These are phyloP conservation scores for Elachura formosa DNA, from an alignment of 2,113 vertebrate species.

Conservation along the genomic window DNA sequence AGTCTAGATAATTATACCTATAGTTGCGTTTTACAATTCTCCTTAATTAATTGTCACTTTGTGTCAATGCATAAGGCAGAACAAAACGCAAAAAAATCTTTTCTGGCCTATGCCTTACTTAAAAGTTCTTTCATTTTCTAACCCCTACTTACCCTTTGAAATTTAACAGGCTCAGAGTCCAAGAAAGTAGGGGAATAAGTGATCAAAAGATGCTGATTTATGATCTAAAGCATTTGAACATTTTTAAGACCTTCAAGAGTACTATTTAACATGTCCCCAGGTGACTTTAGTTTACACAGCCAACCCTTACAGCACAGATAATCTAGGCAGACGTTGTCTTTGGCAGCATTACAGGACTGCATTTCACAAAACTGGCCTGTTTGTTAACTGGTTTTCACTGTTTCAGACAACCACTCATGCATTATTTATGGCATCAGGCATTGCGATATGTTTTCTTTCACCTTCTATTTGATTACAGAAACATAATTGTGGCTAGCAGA, in stretches of 20 bases:
- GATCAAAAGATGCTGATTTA: conserved; percentile 54
- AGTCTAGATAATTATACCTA: not conserved
- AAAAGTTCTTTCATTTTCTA: not conserved
- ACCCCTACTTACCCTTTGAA: not conserved
- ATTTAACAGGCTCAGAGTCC: not conserved
- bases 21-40: not conserved
- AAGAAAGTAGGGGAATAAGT: not conserved
- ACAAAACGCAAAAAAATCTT: not conserved
- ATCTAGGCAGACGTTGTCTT: conserved; percentile 49
- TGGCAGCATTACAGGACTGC: not conserved
- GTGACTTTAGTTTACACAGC: conserved; percentile 52
- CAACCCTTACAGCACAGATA: conserved; percentile 31
- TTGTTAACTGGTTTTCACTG: conserved; percentile 14
- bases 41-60: conserved; percentile 11
- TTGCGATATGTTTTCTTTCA: conserved; percentile 24
- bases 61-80: not conserved
- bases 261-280: conserved; percentile 28
- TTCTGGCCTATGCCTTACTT: not conserved
- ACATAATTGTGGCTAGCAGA: not conserved
- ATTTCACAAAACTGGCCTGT: conserved; percentile 3
- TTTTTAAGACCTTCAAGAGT: conserved; percentile 53
- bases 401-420: conserved; percentile 17
- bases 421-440: conserved; percentile 24
- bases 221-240: conserved; percentile 23
- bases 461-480: conserved; percentile 41